These are phyloP conservation scores for Patella caerulea DNA, from an alignment of 2,888 invertebrate species.

Conservation along the genomic window DNA sequence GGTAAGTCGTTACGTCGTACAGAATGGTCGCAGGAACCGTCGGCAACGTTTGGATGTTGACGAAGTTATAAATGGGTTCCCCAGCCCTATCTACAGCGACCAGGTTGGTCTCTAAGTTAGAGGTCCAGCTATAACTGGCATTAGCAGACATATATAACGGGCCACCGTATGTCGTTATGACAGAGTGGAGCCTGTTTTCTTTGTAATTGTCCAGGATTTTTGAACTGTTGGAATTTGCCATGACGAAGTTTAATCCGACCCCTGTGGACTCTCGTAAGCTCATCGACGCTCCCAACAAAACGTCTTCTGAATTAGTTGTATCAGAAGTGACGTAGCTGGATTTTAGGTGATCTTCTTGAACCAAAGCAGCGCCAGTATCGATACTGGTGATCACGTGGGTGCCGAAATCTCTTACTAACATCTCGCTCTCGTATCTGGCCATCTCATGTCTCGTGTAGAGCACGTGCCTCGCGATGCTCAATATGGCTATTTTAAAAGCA, in stretches of 20 bases:
- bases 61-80: constrained; percentile 6
- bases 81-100: constrained; percentile 16
- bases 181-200: neutral
- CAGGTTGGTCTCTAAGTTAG: constrained; percentile 9
- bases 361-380: constrained; percentile 49
- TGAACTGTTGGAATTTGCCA: neutral
- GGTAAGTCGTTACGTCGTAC: neutral
- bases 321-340: neutral
- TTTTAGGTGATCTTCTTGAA: neutral
- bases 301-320: neutral
- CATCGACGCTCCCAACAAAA: neutral
- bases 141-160: constrained; percentile 23
- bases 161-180: neutral
- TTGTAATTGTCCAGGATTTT: neutral
- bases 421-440: constrained; percentile 57
- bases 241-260: neutral
- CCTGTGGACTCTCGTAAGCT: neutral
- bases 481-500: constrained; percentile 45
- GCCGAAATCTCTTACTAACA: constrained; percentile 61
- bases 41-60: constrained; percentile 12
- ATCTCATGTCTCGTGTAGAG: constrained; percentile 45
- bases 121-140: neutral
- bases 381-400: constrained; percentile 57
- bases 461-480: constrained; percentile 51
- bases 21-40: neutral